Conservation (phyloP, 2,797 vertebrate genomes). For the Siniperca undulata region DNA sequence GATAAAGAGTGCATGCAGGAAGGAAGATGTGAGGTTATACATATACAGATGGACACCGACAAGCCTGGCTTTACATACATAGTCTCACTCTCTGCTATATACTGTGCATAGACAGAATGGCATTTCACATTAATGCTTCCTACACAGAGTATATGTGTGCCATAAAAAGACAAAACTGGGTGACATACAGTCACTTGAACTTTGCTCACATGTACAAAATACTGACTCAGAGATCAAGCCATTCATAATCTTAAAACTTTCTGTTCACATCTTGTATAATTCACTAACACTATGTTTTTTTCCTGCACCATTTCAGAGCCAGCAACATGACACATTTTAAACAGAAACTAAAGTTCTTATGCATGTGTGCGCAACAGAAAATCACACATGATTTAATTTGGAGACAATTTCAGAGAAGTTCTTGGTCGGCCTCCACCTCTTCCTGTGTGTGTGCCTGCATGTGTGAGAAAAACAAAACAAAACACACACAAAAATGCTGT, state of each 20-base stretch:
- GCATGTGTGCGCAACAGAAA: background rate
- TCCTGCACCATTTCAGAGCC: background rate
- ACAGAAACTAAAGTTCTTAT: background rate
- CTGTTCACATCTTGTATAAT: background rate
- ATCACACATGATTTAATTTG: conserved; percentile 6
- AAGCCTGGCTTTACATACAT: too few relatives aligned
- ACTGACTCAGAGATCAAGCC: background rate
- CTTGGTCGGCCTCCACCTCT: background rate
- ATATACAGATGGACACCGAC: too few relatives aligned
- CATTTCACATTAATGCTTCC: too few relatives aligned
- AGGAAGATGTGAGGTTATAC: too few relatives aligned
- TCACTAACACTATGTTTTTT: background rate
- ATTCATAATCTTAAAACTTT: background rate
- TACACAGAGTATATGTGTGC: too few relatives aligned
- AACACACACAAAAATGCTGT: too few relatives aligned
- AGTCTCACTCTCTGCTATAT: too few relatives aligned
- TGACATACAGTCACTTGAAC: background rate
- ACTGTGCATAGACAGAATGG: too few relatives aligned
- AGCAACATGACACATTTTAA: conserved; percentile 13
- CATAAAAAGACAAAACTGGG: too few relatives aligned
- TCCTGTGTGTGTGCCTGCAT: conserved; percentile 22
- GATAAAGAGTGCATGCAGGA: too few relatives aligned
- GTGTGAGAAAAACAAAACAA: background rate
- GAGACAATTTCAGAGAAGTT: background rate
- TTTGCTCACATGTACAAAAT: background rate